A percentile compares a stretch with the other conserved stretches of the same genome.
Conservation (phyloP, 2,797 vertebrate species). For the Loris lydekkerianus region DNA sequence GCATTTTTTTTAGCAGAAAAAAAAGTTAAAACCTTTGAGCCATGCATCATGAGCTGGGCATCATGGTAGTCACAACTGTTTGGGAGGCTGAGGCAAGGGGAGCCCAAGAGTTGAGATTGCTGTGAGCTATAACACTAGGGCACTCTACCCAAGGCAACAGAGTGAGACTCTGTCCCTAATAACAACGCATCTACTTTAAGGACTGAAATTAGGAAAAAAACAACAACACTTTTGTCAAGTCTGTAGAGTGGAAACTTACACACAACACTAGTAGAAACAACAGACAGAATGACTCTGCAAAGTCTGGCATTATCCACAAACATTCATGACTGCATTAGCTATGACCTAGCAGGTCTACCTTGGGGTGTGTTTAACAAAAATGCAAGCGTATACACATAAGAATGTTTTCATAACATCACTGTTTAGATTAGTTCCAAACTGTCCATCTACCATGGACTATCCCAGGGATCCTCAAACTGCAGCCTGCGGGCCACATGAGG, state of each 20-base stretch:
- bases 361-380: conserved; percentile 41
- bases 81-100: too few relatives aligned
- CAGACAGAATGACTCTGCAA: not conserved
- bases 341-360: not conserved
- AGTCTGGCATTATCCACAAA: not conserved
- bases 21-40: not conserved
- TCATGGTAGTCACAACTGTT: too few relatives aligned
- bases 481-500: too few relatives aligned
- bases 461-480: not conserved
- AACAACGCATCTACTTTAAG: not conserved
- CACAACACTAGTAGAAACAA: not conserved
- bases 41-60: too few relatives aligned
- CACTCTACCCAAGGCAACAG: too few relatives aligned
- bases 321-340: not conserved
- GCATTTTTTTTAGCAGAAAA: conserved; percentile 41
- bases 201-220: not conserved
- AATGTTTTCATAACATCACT: not conserved
- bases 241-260: not conserved
- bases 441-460: not conserved
- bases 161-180: too few relatives aligned
- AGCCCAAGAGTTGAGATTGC: too few relatives aligned
- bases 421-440: not conserved
- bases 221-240: not conserved
- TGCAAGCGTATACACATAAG: not conserved
- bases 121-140: too few relatives aligned